Conservation (phyloP, 92 coral and sea anemone species). For the Porites divaricata region DNA sequence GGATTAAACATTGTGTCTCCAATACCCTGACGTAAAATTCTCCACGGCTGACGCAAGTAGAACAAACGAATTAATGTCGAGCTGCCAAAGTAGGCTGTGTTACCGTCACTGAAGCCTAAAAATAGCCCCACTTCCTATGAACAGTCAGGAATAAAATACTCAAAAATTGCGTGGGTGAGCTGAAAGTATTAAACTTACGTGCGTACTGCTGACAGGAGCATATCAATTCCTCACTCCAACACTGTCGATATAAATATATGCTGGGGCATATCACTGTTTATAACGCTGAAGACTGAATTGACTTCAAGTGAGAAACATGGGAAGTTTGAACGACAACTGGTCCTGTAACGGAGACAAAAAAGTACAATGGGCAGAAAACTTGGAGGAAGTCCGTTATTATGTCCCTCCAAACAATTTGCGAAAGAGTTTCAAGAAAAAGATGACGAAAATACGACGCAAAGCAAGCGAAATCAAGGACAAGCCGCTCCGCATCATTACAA, state of each 20-base stretch:
- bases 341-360: conserved; percentile 41
- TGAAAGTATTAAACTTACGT: conserved; percentile 14
- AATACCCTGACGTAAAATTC: not conserved
- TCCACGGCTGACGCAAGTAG: conserved; percentile 30
- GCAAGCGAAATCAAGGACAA: conserved; percentile 88
- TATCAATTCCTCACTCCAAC: not conserved
- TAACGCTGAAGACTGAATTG: not conserved
- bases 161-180: conserved; percentile 32
- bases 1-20: not conserved
- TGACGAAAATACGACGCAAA: conserved; percentile 73
- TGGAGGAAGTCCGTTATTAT: conserved; percentile 83
- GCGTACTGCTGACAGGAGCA: conserved; percentile 1
- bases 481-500: conserved; percentile 81
- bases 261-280: too few relatives aligned
- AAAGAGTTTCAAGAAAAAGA: conserved; percentile 69
- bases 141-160: conserved; percentile 22
- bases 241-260: not conserved
- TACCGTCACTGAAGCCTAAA: conserved; percentile 44
- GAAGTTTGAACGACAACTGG: conserved; percentile 6
- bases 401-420: conserved; percentile 73
- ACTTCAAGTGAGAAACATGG: conserved; percentile 9
- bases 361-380: conserved; percentile 87
- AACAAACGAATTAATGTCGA: conserved; percentile 20
- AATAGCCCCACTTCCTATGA: conserved; percentile 23
- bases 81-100: conserved; percentile 20